phyloP scores from a whole-genome alignment of 1,140 invertebrate species.

The Dendroctonus valens region DNA sequence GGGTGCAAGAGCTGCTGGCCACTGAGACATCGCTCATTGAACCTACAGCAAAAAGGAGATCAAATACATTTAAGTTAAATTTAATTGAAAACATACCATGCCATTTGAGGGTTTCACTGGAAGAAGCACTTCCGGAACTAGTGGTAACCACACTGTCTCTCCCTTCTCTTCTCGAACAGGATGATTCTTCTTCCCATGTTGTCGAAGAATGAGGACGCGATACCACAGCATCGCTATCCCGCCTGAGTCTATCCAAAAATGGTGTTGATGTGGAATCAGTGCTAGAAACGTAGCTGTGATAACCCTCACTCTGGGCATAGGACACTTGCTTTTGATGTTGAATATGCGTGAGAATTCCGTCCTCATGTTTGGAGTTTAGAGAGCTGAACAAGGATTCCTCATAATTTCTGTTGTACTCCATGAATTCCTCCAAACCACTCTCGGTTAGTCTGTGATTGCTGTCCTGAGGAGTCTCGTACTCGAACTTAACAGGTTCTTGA shows the following conservation, averaged over 20 bases:
- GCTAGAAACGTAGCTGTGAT: conserved; percentile 78
- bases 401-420: conserved; percentile 52
- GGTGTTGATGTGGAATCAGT: conserved; percentile 77
- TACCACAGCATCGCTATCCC: conserved; percentile 62
- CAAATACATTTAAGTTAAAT: neutral
- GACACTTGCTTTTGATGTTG: conserved; percentile 75
- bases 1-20: conserved; percentile 53
- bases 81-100: conserved; percentile 54
- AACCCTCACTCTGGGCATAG: conserved; percentile 79
- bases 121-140: conserved; percentile 69
- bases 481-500: conserved; percentile 51
- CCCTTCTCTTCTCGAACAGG: conserved; percentile 49
- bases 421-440: conserved; percentile 48
- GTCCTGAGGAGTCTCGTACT: conserved; percentile 26
- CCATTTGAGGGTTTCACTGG: conserved; percentile 81
- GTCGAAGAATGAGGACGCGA: conserved; percentile 54
- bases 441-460: conserved; percentile 27
- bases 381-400: conserved; percentile 50
- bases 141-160: conserved; percentile 69
- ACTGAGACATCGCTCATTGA: conserved; percentile 75
- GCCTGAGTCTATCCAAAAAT: conserved; percentile 67
- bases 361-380: conserved; percentile 41
- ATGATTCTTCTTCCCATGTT: conserved; percentile 55
- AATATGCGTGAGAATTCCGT: conserved; percentile 55
- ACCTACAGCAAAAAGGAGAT: conserved; percentile 7